These are phyloP conservation scores for Sminthurinus signatus DNA, from an alignment of 1,140 invertebrate genomes.

Conservation along the genomic window DNA sequence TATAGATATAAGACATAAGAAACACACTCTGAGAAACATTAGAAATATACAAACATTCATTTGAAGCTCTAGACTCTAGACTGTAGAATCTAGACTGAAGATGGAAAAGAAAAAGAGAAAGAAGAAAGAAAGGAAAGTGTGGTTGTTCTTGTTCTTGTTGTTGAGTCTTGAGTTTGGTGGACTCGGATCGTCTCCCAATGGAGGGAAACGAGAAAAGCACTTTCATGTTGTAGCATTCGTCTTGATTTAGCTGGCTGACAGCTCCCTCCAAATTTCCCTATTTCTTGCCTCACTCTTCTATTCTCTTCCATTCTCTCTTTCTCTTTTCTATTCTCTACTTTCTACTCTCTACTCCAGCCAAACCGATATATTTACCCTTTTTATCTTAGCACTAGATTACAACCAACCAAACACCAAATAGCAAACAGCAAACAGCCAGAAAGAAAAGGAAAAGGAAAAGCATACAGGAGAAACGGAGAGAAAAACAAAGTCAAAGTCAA, in stretches of 20 bases:
- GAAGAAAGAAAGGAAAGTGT: conserved; percentile 16
- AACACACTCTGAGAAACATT: no score
- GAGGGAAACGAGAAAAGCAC: conserved; percentile 41
- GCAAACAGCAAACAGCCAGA: neutral
- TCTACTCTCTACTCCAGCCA: conserved; percentile 6
- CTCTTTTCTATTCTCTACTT: neutral
- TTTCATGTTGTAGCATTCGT: conserved; percentile 43
- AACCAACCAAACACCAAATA: neutral
- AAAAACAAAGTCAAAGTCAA: no score
- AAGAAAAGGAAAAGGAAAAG: no score
- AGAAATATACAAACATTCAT: neutral
- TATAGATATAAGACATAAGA: no score
- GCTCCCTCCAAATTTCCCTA: conserved; percentile 38
- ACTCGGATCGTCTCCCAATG: conserved; percentile 37
- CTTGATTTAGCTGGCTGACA: conserved; percentile 42
- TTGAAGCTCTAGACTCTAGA: no score
- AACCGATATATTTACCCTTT: conserved; percentile 28
- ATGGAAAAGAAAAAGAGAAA: neutral
- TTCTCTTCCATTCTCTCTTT: conserved; percentile 25
- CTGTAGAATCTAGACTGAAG: no score
- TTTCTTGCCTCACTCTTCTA: conserved; percentile 33
- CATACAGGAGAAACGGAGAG: no score
- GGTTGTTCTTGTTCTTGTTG: no score
- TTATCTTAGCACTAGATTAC: conserved; percentile 17
- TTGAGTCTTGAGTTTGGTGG: conserved; percentile 15